Evolutionary conservation across 2,113 vertebrate genomes (phyloP).

Genomic region (Plecturocebus donacophilus): DNA sequence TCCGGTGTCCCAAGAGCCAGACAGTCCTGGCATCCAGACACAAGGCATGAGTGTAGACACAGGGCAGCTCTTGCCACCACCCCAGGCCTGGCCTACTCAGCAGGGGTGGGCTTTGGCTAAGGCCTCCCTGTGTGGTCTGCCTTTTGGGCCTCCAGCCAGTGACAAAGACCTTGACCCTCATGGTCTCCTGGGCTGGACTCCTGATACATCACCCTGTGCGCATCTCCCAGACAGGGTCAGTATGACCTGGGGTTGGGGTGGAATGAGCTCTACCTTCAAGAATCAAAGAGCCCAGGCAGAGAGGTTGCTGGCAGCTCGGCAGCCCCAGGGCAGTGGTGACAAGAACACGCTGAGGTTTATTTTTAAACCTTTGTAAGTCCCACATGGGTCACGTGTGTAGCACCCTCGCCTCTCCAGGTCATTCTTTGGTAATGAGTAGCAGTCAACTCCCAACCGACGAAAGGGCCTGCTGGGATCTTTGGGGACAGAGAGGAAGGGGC

Average conservation of each 20-base stretch:
- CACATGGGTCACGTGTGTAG: neutral
- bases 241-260: no score
- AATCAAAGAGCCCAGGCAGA: neutral
- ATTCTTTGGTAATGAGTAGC: slow-evolving; percentile 4
- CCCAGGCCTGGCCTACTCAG: no score
- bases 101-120: fast-evolving
- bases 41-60: neutral
- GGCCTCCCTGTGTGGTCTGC: neutral
- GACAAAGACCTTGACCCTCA: neutral
- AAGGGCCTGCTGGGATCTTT: neutral
- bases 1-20: neutral
- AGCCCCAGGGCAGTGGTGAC: neutral
- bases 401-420: neutral
- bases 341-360: slow-evolving; percentile 51
- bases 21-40: neutral
- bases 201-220: neutral
- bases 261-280: neutral
- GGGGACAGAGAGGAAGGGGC: neutral
- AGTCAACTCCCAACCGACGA: neutral
- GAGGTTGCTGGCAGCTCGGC: neutral
- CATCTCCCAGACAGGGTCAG: neutral
- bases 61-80: neutral
- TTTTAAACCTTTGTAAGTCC: slow-evolving; percentile 58
- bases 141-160: neutral
- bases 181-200: neutral